Conservation (phyloP, 2,888 invertebrate species). For the Tetheella fluctuosa region DNA sequence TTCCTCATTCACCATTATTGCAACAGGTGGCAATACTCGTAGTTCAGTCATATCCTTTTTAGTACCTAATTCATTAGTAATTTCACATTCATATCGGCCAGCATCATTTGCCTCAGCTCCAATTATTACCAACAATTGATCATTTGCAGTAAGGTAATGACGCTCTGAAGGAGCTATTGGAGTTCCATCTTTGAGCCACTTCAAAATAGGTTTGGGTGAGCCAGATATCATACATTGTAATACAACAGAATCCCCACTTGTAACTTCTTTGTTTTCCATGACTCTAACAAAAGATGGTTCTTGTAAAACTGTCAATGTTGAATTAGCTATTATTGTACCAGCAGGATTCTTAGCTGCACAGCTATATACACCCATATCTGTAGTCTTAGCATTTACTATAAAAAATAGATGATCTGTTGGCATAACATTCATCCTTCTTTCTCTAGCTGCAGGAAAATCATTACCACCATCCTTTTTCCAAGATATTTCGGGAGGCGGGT, state of each 20-base stretch:
- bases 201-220: constrained; percentile 91
- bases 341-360: constrained; percentile 96
- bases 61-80: constrained; percentile 93
- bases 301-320: constrained; percentile 93
- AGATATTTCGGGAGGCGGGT: constrained; percentile 94
- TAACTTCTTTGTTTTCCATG: constrained; percentile 93
- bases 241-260: constrained; percentile 92
- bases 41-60: constrained; percentile 89
- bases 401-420: constrained; percentile 96
- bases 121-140: constrained; percentile 94
- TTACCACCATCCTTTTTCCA: constrained; percentile 97
- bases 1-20: constrained; percentile 86
- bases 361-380: constrained; percentile 96
- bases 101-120: constrained; percentile 91
- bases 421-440: constrained; percentile 96
- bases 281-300: constrained; percentile 93
- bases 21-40: constrained; percentile 86
- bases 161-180: constrained; percentile 89
- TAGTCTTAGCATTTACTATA: constrained; percentile 94
- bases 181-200: constrained; percentile 94
- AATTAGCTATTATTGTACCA: constrained; percentile 93
- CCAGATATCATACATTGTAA: constrained; percentile 95
- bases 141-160: constrained; percentile 93
- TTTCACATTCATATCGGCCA: constrained; percentile 95
- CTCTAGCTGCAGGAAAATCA: constrained; percentile 97